Evolutionary conservation across 2,113 vertebrate genomes (phyloP).

Genomic region (Poeciliopsis retropinna): DNA sequence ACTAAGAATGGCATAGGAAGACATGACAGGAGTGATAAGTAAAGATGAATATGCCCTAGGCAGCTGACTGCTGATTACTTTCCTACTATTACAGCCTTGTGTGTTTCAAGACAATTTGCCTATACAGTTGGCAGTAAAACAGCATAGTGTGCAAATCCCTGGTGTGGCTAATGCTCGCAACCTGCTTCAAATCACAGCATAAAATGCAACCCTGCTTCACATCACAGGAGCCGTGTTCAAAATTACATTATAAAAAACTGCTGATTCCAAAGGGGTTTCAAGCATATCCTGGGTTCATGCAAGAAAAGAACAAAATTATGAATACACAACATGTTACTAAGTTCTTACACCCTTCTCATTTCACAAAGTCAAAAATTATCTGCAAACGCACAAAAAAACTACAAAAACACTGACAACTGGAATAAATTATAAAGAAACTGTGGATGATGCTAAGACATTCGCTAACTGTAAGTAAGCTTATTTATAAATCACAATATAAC

Average conservation of each 20-base stretch:
- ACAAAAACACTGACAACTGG: not conserved
- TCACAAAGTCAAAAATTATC: not conserved
- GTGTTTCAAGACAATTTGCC: constrained; percentile 55
- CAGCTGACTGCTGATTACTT: constrained; percentile 76
- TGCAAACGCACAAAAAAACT: not conserved
- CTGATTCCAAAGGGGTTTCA: constrained; percentile 18
- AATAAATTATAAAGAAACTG: not conserved
- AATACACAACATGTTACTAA: not conserved
- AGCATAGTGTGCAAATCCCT: constrained; percentile 58
- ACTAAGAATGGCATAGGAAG: constrained; percentile 45
- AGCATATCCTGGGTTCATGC: not conserved
- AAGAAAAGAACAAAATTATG: constrained; percentile 2
- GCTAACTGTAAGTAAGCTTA: not conserved
- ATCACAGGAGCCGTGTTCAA: constrained; percentile 29
- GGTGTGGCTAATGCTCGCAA: constrained; percentile 51
- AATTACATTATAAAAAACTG: constrained; percentile 19
- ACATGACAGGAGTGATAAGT: constrained; percentile 67
- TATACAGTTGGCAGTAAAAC: constrained; percentile 66
- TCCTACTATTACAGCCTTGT: constrained; percentile 69
- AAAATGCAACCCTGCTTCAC: constrained; percentile 44
- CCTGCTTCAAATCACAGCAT: constrained; percentile 55
- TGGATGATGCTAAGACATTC: not conserved
- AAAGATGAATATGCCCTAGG: constrained; percentile 73
- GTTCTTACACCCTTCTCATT: not conserved
- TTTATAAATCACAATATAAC: not conserved